Conservation (phyloP, 2,797 vertebrate species). For the Lepilemur ruficaudatus region DNA sequence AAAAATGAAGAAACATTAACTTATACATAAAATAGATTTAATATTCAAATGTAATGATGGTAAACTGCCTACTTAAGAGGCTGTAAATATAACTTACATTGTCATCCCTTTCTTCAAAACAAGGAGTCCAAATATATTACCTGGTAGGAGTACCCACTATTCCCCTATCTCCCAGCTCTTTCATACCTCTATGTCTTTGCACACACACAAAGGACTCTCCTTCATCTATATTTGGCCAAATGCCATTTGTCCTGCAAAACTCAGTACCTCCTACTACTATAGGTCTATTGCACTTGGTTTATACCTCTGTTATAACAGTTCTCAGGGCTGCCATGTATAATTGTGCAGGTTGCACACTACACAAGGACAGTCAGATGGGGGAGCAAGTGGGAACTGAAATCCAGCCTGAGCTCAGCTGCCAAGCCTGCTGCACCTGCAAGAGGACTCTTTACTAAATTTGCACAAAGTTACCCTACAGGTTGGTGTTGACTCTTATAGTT, state of each 20-base stretch:
- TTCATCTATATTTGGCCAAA: conserved; percentile 44
- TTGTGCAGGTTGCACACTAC: not conserved
- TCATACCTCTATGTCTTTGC: not conserved
- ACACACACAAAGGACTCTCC: not conserved
- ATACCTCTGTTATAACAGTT: conserved; percentile 6
- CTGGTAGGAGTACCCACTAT: not conserved
- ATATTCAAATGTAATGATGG: conserved; percentile 19
- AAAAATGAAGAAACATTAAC: conserved; percentile 44
- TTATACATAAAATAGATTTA: conserved; percentile 34
- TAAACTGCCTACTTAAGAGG: not conserved
- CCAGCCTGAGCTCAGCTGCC: not conserved
- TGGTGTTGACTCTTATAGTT: not conserved
- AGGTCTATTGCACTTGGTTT: not conserved
- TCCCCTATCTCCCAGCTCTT: not conserved
- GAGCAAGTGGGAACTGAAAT: not conserved
- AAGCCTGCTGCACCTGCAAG: not conserved
- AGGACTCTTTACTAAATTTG: not conserved
- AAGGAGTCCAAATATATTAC: not conserved
- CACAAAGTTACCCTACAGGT: not conserved
- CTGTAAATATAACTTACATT: conserved; percentile 26
- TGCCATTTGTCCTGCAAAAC: not conserved
- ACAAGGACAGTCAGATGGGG: not conserved
- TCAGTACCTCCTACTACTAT: not conserved
- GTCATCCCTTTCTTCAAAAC: conserved; percentile 36
- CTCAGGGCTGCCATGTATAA: not conserved